Conservation (phyloP, 2,888 invertebrate genomes). For the Fissipunctia ypsillon region DNA sequence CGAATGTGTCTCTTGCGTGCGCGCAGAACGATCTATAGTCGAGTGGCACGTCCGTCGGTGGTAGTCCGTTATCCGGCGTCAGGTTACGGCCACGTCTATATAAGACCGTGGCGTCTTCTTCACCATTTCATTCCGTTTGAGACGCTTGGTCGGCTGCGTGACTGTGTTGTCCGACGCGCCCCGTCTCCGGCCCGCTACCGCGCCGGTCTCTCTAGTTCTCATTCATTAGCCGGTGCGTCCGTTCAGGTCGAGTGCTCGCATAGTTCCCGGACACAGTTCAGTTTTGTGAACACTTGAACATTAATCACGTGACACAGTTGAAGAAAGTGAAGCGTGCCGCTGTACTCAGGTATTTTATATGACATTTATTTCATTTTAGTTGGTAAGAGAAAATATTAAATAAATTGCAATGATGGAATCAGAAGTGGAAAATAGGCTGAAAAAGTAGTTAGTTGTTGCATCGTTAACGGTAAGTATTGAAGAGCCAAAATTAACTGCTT, state of each 20-base stretch:
- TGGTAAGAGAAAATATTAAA: slow-evolving; percentile 30
- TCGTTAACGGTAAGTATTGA: slow-evolving; percentile 26
- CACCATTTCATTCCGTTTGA: slow-evolving; percentile 90
- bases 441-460: background rate
- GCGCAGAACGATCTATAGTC: slow-evolving; percentile 78
- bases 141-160: slow-evolving; percentile 84
- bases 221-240: slow-evolving; percentile 73
- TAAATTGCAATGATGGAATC: background rate
- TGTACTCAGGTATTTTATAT: slow-evolving; percentile 74
- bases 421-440: slow-evolving; percentile 2
- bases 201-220: slow-evolving; percentile 76
- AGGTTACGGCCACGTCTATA: slow-evolving; percentile 90
- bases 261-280: slow-evolving; percentile 82
- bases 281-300: slow-evolving; percentile 85
- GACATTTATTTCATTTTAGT: slow-evolving; percentile 39
- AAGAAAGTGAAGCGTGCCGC: slow-evolving; percentile 75
- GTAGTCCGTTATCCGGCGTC: slow-evolving; percentile 90
- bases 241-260: slow-evolving; percentile 83
- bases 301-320: slow-evolving; percentile 79
- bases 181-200: slow-evolving; percentile 74
- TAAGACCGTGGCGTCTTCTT: slow-evolving; percentile 90
- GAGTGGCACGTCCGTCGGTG: slow-evolving; percentile 75
- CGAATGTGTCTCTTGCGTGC: slow-evolving; percentile 76
- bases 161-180: slow-evolving; percentile 76
- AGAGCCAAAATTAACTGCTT: background rate